These are phyloP conservation scores for Sardina pilchardus DNA, from an alignment of 2,113 vertebrate genomes.

Conservation along the genomic window DNA sequence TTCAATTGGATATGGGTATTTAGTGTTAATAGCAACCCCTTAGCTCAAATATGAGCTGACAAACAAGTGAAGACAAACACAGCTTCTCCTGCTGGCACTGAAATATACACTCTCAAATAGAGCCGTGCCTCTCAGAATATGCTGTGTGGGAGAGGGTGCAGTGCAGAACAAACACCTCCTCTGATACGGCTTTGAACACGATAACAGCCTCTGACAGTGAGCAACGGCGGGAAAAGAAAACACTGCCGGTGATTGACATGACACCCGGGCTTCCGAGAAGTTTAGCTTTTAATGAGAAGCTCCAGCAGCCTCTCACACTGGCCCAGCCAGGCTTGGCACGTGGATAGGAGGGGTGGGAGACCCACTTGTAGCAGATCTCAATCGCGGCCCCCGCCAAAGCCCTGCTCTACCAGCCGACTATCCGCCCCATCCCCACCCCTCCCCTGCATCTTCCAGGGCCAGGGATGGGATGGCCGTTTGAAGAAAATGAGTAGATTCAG, in stretches of 20 bases:
- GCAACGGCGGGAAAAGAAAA: constrained; percentile 72
- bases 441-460: constrained; percentile 57
- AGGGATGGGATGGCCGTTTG: constrained; percentile 63
- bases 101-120: constrained; percentile 80
- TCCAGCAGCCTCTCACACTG: constrained; percentile 65
- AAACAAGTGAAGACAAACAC: constrained; percentile 81
- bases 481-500: constrained; percentile 74
- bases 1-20: constrained; percentile 71
- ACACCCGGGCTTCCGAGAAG: constrained; percentile 71
- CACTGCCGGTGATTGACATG: constrained; percentile 73
- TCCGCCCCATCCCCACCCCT: constrained; percentile 42
- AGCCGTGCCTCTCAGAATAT: constrained; percentile 84
- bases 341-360: constrained; percentile 54
- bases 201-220: constrained; percentile 81
- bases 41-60: constrained; percentile 76
- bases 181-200: constrained; percentile 87
- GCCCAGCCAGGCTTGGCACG: constrained; percentile 55
- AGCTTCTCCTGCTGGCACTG: constrained; percentile 67
- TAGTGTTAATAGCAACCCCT: constrained; percentile 76
- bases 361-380: constrained; percentile 72
- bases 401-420: constrained; percentile 49
- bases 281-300: constrained; percentile 82
- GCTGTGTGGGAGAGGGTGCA: constrained; percentile 84
- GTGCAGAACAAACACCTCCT: constrained; percentile 87
- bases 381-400: constrained; percentile 20